Evolutionary conservation across 2,797 vertebrate genomes (phyloP).

Genomic region (Allobates femoralis): DNA sequence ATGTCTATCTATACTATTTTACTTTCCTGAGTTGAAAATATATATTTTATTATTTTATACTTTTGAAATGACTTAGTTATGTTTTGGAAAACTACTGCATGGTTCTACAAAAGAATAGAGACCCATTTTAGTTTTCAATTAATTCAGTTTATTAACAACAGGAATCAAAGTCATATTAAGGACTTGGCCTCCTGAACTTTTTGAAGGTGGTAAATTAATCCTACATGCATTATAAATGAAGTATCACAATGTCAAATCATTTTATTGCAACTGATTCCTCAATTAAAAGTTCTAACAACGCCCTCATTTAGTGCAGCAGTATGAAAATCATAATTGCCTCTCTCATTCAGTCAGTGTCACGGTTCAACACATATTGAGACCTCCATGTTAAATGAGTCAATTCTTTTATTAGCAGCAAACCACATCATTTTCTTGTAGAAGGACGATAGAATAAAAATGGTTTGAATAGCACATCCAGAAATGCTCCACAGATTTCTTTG

Average conservation of each 20-base stretch:
- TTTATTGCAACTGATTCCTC: constrained; percentile 41
- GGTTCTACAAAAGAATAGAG: not conserved
- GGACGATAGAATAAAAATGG: constrained; percentile 14
- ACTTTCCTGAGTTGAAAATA: not conserved
- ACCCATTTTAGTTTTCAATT: constrained; percentile 18
- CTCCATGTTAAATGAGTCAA: constrained; percentile 36
- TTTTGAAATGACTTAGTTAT: not conserved
- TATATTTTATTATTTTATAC: not conserved
- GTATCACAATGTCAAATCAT: constrained; percentile 38
- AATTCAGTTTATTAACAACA: constrained; percentile 9
- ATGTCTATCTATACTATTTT: not conserved
- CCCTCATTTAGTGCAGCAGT: constrained; percentile 13
- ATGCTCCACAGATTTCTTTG: not conserved
- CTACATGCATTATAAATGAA: constrained; percentile 49
- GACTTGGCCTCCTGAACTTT: constrained; percentile 44
- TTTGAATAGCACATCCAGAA: not conserved
- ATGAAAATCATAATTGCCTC: constrained; percentile 46
- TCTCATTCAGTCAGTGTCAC: constrained; percentile 40
- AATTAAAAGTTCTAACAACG: constrained; percentile 52
- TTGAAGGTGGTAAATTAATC: constrained; percentile 37
- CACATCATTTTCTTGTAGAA: constrained; percentile 11
- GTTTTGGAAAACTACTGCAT: not conserved
- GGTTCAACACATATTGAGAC: constrained; percentile 41
- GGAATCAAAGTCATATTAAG: constrained; percentile 38
- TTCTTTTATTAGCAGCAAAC: constrained; percentile 47